Percentiles rank a stretch among this genome's conserved stretches.
Evolutionary conservation across 2,113 vertebrate genomes (phyloP).

Genomic region (Mustela nigripes): DNA sequence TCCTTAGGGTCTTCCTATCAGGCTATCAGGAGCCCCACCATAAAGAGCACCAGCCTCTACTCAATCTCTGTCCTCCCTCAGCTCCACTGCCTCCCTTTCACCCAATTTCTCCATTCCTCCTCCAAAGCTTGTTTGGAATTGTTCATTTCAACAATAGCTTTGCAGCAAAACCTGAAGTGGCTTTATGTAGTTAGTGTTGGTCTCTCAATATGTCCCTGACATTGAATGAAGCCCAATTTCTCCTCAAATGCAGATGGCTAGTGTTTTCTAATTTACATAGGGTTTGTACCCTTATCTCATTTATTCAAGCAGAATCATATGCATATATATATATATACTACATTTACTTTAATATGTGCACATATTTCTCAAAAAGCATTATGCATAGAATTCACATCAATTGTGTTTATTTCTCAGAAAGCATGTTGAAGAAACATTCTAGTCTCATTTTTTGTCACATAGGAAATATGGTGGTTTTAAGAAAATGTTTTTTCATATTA

Average conservation of each 20-base stretch:
- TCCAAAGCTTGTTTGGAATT: neutral
- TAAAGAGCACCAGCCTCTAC: neutral
- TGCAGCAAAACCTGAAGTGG: neutral
- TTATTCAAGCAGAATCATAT: constrained; percentile 12
- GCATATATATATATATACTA: neutral
- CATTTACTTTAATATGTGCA: neutral
- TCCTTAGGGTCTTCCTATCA: neutral
- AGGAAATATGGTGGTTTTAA: neutral
- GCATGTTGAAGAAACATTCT: neutral
- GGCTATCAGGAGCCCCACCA: neutral
- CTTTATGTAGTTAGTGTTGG: neutral
- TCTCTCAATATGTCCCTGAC: neutral
- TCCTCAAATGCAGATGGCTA: neutral
- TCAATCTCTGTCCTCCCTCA: neutral
- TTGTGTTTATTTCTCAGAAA: constrained; percentile 40
- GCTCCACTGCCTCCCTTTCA: neutral
- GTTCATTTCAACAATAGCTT: neutral
- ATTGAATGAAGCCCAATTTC: constrained; percentile 13
- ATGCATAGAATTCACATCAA: neutral
- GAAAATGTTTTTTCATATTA: neutral
- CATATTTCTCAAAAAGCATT: neutral
- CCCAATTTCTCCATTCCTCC: neutral
- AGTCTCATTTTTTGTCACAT: constrained; percentile 14
- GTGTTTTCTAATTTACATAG: neutral
- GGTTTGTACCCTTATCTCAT: neutral